A percentile compares a stretch with the other conserved stretches of the same genome.
Evolutionary conservation across 2,113 vertebrate species (phyloP).

Genomic region (Ovibos moschatus): DNA sequence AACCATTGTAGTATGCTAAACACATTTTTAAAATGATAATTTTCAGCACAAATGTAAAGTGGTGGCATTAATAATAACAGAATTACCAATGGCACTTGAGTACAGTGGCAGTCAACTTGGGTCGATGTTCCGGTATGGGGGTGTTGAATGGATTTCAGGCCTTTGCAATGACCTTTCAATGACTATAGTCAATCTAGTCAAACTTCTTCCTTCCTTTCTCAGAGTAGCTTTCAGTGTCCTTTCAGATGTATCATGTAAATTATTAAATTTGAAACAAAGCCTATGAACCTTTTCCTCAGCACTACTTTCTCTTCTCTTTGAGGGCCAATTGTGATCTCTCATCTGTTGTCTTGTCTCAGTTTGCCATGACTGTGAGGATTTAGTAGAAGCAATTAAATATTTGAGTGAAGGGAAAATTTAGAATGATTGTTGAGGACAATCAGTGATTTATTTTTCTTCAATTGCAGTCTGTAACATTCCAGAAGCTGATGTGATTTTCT

Average conservation of each 20-base stretch:
- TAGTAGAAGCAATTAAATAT: slow-evolving; percentile 21
- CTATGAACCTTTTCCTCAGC: not conserved
- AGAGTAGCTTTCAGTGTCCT: not conserved
- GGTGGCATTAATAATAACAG: not conserved
- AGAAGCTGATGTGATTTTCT: slow-evolving; percentile 75
- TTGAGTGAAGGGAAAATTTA: not conserved
- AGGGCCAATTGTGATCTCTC: not conserved
- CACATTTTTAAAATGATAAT: not conserved
- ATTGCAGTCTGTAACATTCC: slow-evolving; percentile 66
- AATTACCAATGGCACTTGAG: not conserved
- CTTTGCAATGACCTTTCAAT: not conserved
- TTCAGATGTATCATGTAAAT: not conserved
- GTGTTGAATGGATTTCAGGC: not conserved
- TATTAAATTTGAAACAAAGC: not conserved
- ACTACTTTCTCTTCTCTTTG: not conserved
- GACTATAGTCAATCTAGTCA: not conserved
- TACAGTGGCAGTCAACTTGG: not conserved
- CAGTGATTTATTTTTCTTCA: not conserved
- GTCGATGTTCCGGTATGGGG: not conserved
- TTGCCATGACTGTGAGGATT: not conserved
- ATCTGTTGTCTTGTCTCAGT: not conserved
- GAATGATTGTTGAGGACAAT: not conserved
- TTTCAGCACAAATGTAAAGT: not conserved
- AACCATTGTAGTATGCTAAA: not conserved
- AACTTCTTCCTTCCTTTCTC: not conserved